Base-by-base conservation (phyloP, 2,888 invertebrate species). In the Agonopterix subpropinquella region DNA sequence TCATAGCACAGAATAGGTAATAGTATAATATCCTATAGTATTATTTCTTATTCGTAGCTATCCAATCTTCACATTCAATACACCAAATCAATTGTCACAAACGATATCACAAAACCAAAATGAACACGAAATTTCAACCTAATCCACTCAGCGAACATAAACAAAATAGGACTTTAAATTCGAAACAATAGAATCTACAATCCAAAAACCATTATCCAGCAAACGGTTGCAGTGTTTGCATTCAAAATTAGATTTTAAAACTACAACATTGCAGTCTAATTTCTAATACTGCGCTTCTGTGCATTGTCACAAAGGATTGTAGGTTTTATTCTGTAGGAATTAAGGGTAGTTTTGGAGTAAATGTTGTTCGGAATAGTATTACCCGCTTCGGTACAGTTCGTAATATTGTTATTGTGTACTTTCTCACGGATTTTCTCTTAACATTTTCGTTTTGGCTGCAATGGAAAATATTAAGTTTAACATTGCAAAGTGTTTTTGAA, bases 381-480 rank as follows among this genome's bases (percentile, higher is more conserved):
- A 67, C 60, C 58, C 60, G 65, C 56, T 61, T 55, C 51, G 51
- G 54, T 62, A 66, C 62, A 71, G 64, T 65, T 50, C 61, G 73
- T 73, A 76, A 75, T 69, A 67, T 64, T 64, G 67, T 73, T 72
- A 70, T 72, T 69, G 62, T 69, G 62, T 66, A 65, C 70, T 73
- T 69, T 63, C 62, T 62, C 63, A 55, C 63, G 68, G 74, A 75
- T 76, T 76, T 70, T 59, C 54, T 47, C 53, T 46, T 46, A 41
- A 7, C 28, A 28, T 28, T 28, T 28, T 28, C 28, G 28, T 28
- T 28, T 28, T 28, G 28, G 28, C 28, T 28, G 28, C 28, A 28
- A 28, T 28, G 28, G 28, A 28, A 28, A 28, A 28, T 28, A 28
- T 28, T 28, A 28, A 28, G 28, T 28, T 28, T 28, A 28, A 28